Conservation (phyloP, 2,888 invertebrate genomes). For the Drosophila nr. fundita region DNA sequence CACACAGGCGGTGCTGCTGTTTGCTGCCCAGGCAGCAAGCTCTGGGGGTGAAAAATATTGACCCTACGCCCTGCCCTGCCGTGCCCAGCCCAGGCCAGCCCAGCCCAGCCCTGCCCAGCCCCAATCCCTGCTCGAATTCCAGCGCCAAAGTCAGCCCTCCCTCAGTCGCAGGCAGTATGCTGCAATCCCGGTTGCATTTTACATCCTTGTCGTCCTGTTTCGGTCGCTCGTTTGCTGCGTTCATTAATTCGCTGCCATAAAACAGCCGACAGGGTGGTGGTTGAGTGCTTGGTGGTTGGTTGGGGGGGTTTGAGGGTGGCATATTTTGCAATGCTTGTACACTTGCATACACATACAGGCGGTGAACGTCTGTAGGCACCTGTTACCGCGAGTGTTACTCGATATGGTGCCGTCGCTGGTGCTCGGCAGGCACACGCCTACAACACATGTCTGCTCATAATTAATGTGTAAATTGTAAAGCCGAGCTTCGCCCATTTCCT, state of each 20-base stretch:
- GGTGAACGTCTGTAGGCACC: constrained; percentile 59
- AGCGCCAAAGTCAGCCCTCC: neutral
- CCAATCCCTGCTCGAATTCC: neutral
- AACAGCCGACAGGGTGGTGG: constrained; percentile 35
- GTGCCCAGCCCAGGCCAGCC: too few relatives aligned
- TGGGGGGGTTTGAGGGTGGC: constrained; percentile 15
- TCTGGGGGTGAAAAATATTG: constrained; percentile 66
- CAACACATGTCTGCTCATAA: constrained; percentile 82
- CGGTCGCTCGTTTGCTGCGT: constrained; percentile 69
- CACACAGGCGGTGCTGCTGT: constrained; percentile 17
- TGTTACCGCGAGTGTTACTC: constrained; percentile 64
- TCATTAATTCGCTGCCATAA: constrained; percentile 82
- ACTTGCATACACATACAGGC: constrained; percentile 73
- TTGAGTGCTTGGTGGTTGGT: neutral
- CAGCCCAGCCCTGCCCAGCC: neutral
- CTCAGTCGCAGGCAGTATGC: constrained; percentile 1
- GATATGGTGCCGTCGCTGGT: constrained; percentile 12
- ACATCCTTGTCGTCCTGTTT: constrained; percentile 12
- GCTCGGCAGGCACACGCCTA: constrained; percentile 60
- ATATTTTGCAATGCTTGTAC: constrained; percentile 75
- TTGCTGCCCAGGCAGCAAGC: constrained; percentile 28
- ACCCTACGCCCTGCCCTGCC: constrained; percentile 36
- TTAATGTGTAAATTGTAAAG: constrained; percentile 81
- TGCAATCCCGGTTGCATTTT: constrained; percentile 27
- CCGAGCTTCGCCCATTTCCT: constrained; percentile 60